Percentiles rank a stretch among this genome's conserved stretches.
phyloP scores from a whole-genome alignment of 2,797 vertebrate species.

The Sebastiscus tertius region DNA sequence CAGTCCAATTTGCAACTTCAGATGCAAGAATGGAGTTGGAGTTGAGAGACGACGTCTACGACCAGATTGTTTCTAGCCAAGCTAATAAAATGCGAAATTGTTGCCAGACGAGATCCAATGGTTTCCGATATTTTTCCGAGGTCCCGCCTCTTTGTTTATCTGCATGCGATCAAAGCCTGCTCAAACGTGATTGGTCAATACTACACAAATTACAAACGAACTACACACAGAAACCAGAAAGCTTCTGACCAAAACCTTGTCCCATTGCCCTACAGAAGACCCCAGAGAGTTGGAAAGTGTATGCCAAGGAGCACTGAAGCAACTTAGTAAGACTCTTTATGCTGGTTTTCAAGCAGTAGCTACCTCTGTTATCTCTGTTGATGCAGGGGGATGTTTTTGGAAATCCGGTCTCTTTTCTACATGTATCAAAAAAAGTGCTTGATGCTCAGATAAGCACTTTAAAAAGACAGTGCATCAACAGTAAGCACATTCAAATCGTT shows the following conservation, averaged over 20 bases:
- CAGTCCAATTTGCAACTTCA: neutral
- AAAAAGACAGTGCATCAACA: slow-evolving; percentile 16
- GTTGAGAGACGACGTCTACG: too few relatives aligned
- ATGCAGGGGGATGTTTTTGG: neutral
- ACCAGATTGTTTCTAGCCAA: too few relatives aligned
- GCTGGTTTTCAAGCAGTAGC: neutral
- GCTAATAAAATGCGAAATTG: neutral
- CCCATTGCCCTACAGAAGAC: neutral
- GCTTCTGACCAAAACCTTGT: neutral
- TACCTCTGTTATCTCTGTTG: neutral
- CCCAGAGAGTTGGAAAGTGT: neutral
- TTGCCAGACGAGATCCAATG: neutral
- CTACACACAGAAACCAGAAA: neutral
- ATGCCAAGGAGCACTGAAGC: neutral
- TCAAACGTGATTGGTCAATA: neutral
- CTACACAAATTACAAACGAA: neutral
- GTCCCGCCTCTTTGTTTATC: neutral
- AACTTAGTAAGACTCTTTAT: neutral
- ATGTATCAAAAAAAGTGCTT: slow-evolving; percentile 1
- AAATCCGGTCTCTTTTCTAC: neutral
- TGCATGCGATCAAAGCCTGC: neutral
- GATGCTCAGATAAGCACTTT: neutral
- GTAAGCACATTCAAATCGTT: slow-evolving; percentile 31
- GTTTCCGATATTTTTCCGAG: neutral
- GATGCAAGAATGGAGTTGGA: neutral